phyloP scores from a whole-genome alignment of 2,113 vertebrate species.

The Coracopsis vasa region DNA sequence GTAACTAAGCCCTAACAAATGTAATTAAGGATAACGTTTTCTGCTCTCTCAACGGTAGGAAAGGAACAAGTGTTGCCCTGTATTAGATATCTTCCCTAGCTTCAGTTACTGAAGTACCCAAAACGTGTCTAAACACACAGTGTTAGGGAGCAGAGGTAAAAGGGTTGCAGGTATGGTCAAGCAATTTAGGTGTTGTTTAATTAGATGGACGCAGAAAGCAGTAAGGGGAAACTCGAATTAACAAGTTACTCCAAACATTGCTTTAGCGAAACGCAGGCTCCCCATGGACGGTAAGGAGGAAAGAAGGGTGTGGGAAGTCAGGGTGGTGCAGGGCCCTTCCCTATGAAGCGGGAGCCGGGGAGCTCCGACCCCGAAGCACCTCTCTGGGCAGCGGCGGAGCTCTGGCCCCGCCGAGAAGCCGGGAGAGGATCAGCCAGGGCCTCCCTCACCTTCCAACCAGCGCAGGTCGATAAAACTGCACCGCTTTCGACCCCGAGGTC shows the following conservation, averaged over 20 bases:
- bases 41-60: not conserved
- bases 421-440: not conserved
- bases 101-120: not conserved
- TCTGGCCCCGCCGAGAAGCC: not conserved
- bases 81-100: not conserved
- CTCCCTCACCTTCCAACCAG: not conserved
- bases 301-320: not conserved
- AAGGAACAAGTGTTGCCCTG: not conserved
- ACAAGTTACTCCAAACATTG: not conserved
- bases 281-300: accelerated
- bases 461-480: not conserved
- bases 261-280: not conserved
- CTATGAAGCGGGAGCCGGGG: accelerated
- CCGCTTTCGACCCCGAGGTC: not conserved
- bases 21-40: not conserved
- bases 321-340: not conserved
- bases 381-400: not conserved
- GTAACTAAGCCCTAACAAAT: not conserved
- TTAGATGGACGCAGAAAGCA: not conserved
- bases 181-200: not conserved
- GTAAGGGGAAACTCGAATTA: not conserved
- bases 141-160: not conserved
- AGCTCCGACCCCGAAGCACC: not conserved
- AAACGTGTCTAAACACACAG: not conserved
- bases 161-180: not conserved